phyloP scores from a whole-genome alignment of 64 coral and sea anemone genomes.

The Pocillopora damicornis region DNA sequence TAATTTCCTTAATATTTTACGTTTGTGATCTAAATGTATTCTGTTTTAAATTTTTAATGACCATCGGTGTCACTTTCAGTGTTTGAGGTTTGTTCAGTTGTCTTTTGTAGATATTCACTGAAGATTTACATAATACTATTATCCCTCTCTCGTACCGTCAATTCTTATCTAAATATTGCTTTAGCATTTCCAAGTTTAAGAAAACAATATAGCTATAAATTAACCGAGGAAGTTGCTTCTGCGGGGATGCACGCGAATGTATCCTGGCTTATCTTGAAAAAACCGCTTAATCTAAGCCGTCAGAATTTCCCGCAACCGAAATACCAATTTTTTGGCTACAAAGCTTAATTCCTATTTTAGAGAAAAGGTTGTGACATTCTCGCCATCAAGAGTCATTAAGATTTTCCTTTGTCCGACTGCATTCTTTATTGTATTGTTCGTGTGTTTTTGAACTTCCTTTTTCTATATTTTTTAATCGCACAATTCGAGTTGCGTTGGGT shows the following conservation, averaged over 20 bases:
- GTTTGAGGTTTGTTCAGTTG: slow-evolving; percentile 41
- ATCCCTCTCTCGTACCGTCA: slow-evolving; percentile 38
- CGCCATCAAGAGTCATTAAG: slow-evolving; percentile 13
- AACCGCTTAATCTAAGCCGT: not conserved
- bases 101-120: slow-evolving; percentile 46
- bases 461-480: not conserved
- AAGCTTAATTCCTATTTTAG: slow-evolving; percentile 1
- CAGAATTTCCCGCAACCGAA: not conserved
- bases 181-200: slow-evolving; percentile 57
- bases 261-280: slow-evolving; percentile 11
- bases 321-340: not conserved
- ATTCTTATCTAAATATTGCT: slow-evolving; percentile 60
- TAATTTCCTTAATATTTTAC: not conserved
- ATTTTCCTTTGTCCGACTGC: slow-evolving; percentile 11
- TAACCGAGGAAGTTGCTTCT: slow-evolving; percentile 11
- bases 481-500: not conserved
- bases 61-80: slow-evolving; percentile 47
- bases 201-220: slow-evolving; percentile 59
- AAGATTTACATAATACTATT: slow-evolving; percentile 81
- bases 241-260: not conserved
- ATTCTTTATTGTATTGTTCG: slow-evolving; percentile 8
- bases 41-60: slow-evolving; percentile 60
- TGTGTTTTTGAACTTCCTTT: slow-evolving; percentile 2
- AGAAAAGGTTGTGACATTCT: not conserved
- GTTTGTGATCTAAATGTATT: not conserved